phyloP scores from a whole-genome alignment of 2,797 vertebrate species.

The Peromyscus aztecus region DNA sequence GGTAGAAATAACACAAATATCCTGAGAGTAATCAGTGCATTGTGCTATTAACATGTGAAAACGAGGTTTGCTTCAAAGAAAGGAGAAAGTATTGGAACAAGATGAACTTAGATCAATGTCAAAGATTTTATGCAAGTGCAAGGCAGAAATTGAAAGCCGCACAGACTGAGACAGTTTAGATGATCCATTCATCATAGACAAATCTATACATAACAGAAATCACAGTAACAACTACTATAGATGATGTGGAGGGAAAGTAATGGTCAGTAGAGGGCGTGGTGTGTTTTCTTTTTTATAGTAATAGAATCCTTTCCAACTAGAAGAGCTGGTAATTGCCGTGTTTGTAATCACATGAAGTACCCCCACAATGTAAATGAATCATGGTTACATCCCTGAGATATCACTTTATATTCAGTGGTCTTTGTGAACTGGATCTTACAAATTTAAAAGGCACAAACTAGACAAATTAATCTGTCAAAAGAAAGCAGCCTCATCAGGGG shows the following conservation, averaged over 20 bases:
- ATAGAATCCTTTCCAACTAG: neutral
- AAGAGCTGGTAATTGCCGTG: neutral
- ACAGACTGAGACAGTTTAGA: neutral
- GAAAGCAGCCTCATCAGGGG: neutral
- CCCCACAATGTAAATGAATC: neutral
- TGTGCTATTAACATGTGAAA: neutral
- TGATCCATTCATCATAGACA: neutral
- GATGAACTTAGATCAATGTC: neutral
- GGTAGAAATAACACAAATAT: neutral
- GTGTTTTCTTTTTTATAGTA: neutral
- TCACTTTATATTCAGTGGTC: neutral
- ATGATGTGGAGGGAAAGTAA: neutral
- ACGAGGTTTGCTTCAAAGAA: neutral
- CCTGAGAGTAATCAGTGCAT: neutral
- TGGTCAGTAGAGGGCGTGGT: neutral
- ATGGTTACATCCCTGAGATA: neutral
- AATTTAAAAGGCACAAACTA: neutral
- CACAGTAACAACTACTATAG: neutral
- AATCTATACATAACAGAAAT: neutral
- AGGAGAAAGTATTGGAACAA: neutral
- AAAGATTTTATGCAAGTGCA: neutral
- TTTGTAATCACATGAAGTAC: neutral
- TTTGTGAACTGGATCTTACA: neutral
- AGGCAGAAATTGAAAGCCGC: neutral
- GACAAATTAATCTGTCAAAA: neutral